Conservation (phyloP, 1,140 invertebrate species). For the Medauroidea extradentata region DNA sequence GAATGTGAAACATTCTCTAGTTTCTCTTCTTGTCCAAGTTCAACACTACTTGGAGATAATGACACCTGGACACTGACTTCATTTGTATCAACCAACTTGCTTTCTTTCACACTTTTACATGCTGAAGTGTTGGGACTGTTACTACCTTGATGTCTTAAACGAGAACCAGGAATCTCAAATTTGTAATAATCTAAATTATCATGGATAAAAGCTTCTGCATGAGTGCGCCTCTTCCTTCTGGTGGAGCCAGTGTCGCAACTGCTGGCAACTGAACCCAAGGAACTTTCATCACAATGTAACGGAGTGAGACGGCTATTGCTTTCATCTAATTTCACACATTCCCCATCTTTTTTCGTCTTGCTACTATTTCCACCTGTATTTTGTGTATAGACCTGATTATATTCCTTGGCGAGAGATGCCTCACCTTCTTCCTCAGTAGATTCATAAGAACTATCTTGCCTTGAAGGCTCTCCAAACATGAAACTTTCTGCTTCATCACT, state of each 20-base stretch:
- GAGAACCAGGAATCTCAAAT: constrained; percentile 54
- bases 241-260: constrained; percentile 25
- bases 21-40: constrained; percentile 2
- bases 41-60: constrained; percentile 18
- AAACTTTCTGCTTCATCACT: constrained; percentile 80
- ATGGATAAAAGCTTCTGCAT: constrained; percentile 53
- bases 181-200: constrained; percentile 60
- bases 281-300: constrained; percentile 9
- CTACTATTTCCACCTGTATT: too few species aligned
- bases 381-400: too few species aligned
- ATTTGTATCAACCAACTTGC: too few species aligned
- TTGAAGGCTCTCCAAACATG: constrained; percentile 65
- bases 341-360: too few species aligned
- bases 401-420: not conserved
- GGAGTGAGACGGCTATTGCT: not conserved
- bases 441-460: constrained; percentile 50
- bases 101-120: too few species aligned
- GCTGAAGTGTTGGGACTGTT: constrained; percentile 19
- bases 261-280: not conserved
- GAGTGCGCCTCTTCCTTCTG: constrained; percentile 49
- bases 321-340: too few species aligned
- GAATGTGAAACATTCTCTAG: constrained; percentile 21
- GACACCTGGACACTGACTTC: constrained; percentile 15
- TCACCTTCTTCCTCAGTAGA: constrained; percentile 44
- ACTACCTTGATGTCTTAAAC: constrained; percentile 46